Evolutionary conservation across 2,888 invertebrate genomes (phyloP), one percentile per base, ranked within the genome.

Genomic region (Drosophila dives): DNA sequence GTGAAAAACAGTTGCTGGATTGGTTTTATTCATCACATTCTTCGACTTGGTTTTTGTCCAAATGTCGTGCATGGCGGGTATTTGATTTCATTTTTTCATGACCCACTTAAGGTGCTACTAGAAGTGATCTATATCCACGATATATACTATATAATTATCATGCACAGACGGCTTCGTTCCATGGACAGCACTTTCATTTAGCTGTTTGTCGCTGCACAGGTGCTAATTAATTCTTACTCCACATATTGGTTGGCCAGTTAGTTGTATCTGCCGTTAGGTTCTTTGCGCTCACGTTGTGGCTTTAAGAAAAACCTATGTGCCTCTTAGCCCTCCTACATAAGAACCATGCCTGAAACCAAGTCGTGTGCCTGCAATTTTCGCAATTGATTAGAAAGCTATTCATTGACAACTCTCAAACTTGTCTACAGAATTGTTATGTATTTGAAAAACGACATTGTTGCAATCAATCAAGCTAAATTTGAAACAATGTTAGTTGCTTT

Each of bases 191-290:
- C 85, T 86, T 86, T 86, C 85, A 86, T 90, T 87, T 87, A 80
- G 73, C 50, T 67, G 81, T 70, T 45, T 83, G 69, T 69, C 74
- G 59, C 50, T 12, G 23, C 10, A 3, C 56, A 73, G 80, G 89
- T 89, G 86, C 66, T 87, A 87, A 87, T 87, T 66, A 74, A 75
- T 81, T 87, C 85, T 90, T 89, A 90, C 72, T 87, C 90, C 85
- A 87, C 89, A 86, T 89, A 77, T 61, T 36, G 12, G n/a, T 51
- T 66, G 59, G 20, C 5, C 6, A 12, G 17, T 23, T 36, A 12
- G 17, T 23, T 36, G 36, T 61, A 76, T 72, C 72, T 83, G 81
- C 86, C 90, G 87, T 89, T 88, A 83, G 26, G 62, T 82, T 76
- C 80, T 82, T 61, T 72, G 66, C 64, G 33, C 54, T 49, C n/a